A percentile compares a stretch with the other conserved stretches of the same genome.
phyloP scores from a whole-genome alignment of 2,113 vertebrate species.

The Phylloscopus whistleri region DNA sequence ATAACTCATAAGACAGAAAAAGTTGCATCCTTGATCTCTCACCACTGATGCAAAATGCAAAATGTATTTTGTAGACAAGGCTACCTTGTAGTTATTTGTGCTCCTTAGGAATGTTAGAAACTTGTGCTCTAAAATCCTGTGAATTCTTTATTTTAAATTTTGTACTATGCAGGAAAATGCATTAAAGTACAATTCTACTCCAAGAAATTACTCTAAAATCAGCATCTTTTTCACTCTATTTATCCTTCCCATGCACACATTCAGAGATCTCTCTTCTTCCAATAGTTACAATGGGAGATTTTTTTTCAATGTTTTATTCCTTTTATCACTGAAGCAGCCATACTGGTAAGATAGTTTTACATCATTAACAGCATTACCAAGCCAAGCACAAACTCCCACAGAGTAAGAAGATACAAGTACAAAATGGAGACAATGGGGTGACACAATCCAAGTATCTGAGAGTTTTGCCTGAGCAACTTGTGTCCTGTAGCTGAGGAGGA shows the following conservation, averaged over 20 bases:
- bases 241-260: background rate
- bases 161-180: background rate
- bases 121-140: background rate
- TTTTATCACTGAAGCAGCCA: background rate
- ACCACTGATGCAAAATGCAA: background rate
- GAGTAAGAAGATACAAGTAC: background rate
- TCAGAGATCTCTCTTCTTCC: background rate
- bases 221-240: background rate
- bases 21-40: background rate
- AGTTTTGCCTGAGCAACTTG: background rate
- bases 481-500: background rate
- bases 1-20: background rate
- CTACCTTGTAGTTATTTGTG: background rate
- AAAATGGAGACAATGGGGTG: background rate
- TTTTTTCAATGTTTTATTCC: background rate
- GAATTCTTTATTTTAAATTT: background rate
- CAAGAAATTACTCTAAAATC: background rate
- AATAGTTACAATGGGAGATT: background rate
- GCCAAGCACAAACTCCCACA: background rate
- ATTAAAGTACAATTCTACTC: background rate
- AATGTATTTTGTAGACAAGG: background rate
- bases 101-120: background rate
- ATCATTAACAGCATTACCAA: conserved; percentile 10
- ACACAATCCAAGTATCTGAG: background rate
- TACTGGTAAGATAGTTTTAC: background rate